Evolutionary conservation across 2,888 invertebrate species (phyloP).

Genomic region (Hesperia comma): DNA sequence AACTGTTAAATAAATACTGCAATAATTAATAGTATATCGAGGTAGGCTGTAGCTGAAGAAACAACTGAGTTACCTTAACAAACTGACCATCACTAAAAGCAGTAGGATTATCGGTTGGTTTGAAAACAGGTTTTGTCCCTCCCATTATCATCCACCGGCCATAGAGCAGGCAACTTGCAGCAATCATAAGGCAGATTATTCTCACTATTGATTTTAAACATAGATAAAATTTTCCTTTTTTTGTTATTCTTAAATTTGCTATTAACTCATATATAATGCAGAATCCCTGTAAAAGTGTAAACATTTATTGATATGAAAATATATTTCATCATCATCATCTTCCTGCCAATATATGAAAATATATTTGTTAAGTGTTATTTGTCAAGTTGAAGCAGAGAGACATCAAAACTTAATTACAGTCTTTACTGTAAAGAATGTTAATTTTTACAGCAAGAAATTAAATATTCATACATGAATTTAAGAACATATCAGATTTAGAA

Average conservation of each 20-base stretch:
- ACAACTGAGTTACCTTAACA: slow-evolving; percentile 80
- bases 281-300: slow-evolving; percentile 77
- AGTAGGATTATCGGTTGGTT: slow-evolving; percentile 95
- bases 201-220: slow-evolving; percentile 66
- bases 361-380: too few relatives aligned
- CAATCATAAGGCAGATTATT: slow-evolving; percentile 72
- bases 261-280: slow-evolving; percentile 88
- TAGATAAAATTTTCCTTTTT: slow-evolving; percentile 29
- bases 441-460: too few relatives aligned
- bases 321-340: too few relatives aligned
- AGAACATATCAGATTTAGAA: too few relatives aligned
- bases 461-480: too few relatives aligned
- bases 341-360: too few relatives aligned
- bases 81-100: slow-evolving; percentile 88
- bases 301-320: not conserved
- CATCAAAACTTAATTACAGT: too few relatives aligned
- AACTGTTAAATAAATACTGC: too few relatives aligned
- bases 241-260: slow-evolving; percentile 43
- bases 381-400: too few relatives aligned
- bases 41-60: too few relatives aligned
- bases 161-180: slow-evolving; percentile 83
- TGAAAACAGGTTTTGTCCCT: slow-evolving; percentile 91
- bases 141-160: slow-evolving; percentile 91
- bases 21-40: too few relatives aligned
- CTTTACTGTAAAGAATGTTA: too few relatives aligned